These are phyloP conservation scores for Oryctolagus cuniculus DNA, from an alignment of 2,113 vertebrate genomes.

Conservation along the genomic window mOryCun1.1 NC_091444.1:66602001-66602500, in stretches of 20 bases:
- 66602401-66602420: background rate
- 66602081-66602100: conserved; percentile 39
- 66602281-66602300: background rate
- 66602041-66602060: background rate
- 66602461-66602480: background rate
- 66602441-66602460: background rate
- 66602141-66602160: background rate
- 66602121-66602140: background rate
- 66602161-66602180: background rate
- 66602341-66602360: background rate
- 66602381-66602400: background rate
- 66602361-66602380: background rate
- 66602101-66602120: background rate
- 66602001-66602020: background rate
- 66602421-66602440: background rate
- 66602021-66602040: background rate
- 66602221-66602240: too few relatives aligned
- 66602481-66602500: background rate
- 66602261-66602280: background rate
- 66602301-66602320: background rate
- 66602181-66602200: background rate
- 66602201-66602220: background rate
- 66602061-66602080: conserved; percentile 28
- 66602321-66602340: background rate
- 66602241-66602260: too few relatives aligned